Evolutionary conservation across 2,113 vertebrate genomes (phyloP), one percentile per base, ranked within the genome.

Genomic region (Acrocephalus kingi): DNA sequence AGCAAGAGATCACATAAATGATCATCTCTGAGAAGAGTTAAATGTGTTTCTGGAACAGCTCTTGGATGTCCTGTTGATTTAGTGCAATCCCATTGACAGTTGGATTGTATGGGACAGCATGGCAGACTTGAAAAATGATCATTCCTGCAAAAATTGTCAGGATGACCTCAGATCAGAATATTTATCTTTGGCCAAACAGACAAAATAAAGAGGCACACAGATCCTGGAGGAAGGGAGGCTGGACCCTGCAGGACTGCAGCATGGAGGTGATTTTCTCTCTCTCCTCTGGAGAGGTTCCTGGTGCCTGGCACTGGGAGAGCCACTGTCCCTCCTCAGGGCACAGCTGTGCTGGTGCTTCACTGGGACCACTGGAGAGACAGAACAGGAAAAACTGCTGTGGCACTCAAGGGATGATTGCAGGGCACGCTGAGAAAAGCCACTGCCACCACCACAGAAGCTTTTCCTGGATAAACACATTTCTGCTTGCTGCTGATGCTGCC

Each of bases 101-200:
- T 93, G 81, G 69, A 96, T 81, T 8, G 7, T 68, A 64, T 10
- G 7, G 73, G 54, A 84, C 33, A 96, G 64, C 79, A 87, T 58
- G 93, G 94, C 90, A 96, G 90, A 69, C 89, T 84, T 83, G 89
- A 94, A 93, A 86, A 82, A 94, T 87, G 83, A 87, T 93, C 86
- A 75, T 90, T 94, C 81, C 94, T 86, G 82, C 91, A 95, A 87
- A 95, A 91, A 94, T 96, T 96, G 97, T 97, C 95, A 96, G 95
- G 82, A 90, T 96, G 97, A 97, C 97, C 96, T 97, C 90, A 96
- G 89, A 94, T 87, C 77, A 59, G 94, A 91, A 10, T 90, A 96
- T 93, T 97, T 96, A 77, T 95, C 93, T 96, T 88, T 89, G 76
- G 69, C 80, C 94, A 96, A 96, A 85, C 49, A 97, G 95, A 91